Evolutionary conservation across 1,140 invertebrate genomes (phyloP).

Genomic region (Paraescarpia echinospica): DNA sequence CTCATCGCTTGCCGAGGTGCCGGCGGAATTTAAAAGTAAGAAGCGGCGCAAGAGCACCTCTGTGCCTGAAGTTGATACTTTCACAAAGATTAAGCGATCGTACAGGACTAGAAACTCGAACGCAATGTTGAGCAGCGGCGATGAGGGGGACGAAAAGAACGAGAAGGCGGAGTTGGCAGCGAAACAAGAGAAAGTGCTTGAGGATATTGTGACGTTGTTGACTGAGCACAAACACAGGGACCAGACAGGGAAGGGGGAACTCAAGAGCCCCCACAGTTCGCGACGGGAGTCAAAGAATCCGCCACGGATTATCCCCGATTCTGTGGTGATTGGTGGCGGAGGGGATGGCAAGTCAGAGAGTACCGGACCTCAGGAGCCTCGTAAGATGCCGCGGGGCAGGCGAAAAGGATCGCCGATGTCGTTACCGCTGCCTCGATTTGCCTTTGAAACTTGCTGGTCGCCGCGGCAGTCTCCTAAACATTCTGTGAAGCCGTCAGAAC

Average conservation of each 20-base stretch:
- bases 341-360: conserved; percentile 19
- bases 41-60: not conserved
- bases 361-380: conserved; percentile 20
- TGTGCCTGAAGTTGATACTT: not conserved
- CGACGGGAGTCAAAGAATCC: not conserved
- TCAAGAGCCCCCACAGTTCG: not conserved
- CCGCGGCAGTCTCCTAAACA: conserved; percentile 14
- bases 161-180: not conserved
- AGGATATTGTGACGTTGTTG: not conserved
- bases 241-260: not conserved
- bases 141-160: not conserved
- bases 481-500: not conserved
- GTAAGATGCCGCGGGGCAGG: not conserved
- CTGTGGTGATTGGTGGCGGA: not conserved
- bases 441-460: conserved; percentile 43
- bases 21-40: conserved; percentile 11
- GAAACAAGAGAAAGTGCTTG: not conserved
- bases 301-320: conserved; percentile 14
- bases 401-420: conserved; percentile 65
- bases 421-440: conserved; percentile 81
- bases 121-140: not conserved
- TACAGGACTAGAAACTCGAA: conserved; percentile 1
- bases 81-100: conserved; percentile 3
- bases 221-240: not conserved
- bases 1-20: conserved; percentile 13